Percentiles rank a stretch among this genome's conserved stretches.
Evolutionary conservation across 92 coral and sea anemone genomes (phyloP).

Genomic region (Bergia sp.): DNA sequence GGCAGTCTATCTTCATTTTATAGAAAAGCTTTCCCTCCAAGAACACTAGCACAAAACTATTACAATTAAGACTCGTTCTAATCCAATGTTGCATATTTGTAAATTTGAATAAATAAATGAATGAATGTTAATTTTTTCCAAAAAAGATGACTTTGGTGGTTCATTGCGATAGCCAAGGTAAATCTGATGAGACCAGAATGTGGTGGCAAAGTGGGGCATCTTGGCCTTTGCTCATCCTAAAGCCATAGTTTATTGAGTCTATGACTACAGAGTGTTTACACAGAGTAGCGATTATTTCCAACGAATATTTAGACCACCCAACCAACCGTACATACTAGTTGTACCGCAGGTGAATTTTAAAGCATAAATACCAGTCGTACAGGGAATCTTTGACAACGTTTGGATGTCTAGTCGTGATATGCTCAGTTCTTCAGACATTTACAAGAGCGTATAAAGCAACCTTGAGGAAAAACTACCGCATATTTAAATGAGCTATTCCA

Average conservation of each 20-base stretch:
- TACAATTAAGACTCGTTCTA: constrained; percentile 26
- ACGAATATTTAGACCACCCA: constrained; percentile 50
- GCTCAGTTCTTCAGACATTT: constrained; percentile 6
- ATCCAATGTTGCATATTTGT: constrained; percentile 18
- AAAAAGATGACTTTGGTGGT: constrained; percentile 10
- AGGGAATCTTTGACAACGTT: constrained; percentile 14
- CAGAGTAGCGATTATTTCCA: constrained; percentile 44
- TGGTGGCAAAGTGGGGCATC: constrained; percentile 20
- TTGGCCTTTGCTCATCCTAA: constrained; percentile 27
- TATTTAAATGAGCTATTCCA: constrained; percentile 34
- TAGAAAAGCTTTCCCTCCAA: not conserved
- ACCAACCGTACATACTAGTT: constrained; percentile 18
- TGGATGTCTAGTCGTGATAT: not conserved
- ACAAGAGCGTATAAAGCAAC: not conserved
- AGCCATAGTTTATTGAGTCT: constrained; percentile 42
- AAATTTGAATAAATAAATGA: constrained; percentile 28
- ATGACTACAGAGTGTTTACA: constrained; percentile 34
- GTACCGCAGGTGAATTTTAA: constrained; percentile 35
- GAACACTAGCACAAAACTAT: constrained; percentile 6
- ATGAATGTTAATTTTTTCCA: constrained; percentile 9
- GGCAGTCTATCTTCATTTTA: not conserved
- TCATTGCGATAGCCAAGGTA: constrained; percentile 27
- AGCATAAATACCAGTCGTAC: not conserved
- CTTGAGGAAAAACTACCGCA: constrained; percentile 24
- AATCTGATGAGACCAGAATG: constrained; percentile 33